Evolutionary conservation across 2,113 vertebrate species (phyloP), one percentile per base, ranked within the genome.

Genomic region (Paracanthobrama guichenoti): DNA sequence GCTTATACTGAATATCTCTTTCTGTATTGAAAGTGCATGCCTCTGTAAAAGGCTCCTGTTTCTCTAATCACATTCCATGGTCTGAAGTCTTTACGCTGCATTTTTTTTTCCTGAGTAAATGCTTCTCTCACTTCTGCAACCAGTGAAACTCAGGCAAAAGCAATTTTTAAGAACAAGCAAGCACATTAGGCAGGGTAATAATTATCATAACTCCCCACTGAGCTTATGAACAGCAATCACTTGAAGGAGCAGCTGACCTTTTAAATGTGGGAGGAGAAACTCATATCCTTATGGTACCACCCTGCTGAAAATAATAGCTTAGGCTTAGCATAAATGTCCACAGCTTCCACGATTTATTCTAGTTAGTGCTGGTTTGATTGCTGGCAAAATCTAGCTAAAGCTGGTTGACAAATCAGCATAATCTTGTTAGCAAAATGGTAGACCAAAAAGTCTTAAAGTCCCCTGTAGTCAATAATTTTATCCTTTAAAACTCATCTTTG

Each of bases 21-120:
- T 59, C 42, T 44, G 0, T 50, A n/a, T 59, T 46, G 77, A 69
- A 87, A 59, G 42, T 85, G 5, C n/a, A n/a, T 3, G 2, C 8
- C 14, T 74, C n/a, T 62, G 39, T 60, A 60, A 75, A 62, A 48
- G 24, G n/a, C 35, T 16, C n/a, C 22, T 44, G 26, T 50, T 28
- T 20, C 46, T 46, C 44, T 76, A 80, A 86, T 80, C 59, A 74
- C 7, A 75, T 79, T 80, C 79, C 81, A 62, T n/a, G 22, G 46
- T 79, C 28, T 28, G 14, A 67, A 85, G 42, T 71, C n/a, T 77
- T 71, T 79, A 69, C 46, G 11, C 66, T 35, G 75, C 57, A 48
- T 71, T 83, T 86, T 73, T 22, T n/a, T n/a, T n/a, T n/a, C 77
- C 77, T 28, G 16, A 57, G 50, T 62, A 84, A 50, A 69, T 13